Conservation (phyloP, 2,797 vertebrate genomes). For the Sardinella longiceps region DNA sequence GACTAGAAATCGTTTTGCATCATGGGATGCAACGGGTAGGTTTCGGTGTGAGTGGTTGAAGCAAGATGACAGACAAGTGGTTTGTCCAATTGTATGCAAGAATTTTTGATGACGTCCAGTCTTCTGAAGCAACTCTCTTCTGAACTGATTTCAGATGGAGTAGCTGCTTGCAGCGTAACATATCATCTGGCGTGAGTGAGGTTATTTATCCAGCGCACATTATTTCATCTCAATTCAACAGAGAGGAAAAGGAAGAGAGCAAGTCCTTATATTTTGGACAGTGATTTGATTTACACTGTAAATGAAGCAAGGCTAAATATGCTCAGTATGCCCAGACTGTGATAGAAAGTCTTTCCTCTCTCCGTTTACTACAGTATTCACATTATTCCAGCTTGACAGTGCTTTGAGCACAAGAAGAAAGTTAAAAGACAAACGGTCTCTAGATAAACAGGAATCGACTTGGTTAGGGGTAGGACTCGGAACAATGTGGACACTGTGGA, state of each 20-base stretch:
- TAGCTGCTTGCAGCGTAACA: too few relatives aligned
- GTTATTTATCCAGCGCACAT: background rate
- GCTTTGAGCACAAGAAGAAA: background rate
- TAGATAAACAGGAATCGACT: background rate
- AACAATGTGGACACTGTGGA: background rate
- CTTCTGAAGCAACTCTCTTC: too few relatives aligned
- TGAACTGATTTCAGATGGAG: too few relatives aligned
- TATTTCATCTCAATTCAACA: background rate
- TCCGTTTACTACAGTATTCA: background rate
- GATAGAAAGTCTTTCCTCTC: background rate
- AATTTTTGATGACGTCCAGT: too few relatives aligned
- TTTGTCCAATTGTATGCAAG: too few relatives aligned
- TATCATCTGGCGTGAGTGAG: too few relatives aligned
- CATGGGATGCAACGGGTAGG: too few relatives aligned
- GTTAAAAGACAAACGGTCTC: background rate
- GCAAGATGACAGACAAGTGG: too few relatives aligned
- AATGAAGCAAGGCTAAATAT: constrained; percentile 15
- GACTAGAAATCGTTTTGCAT: too few relatives aligned
- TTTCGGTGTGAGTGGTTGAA: too few relatives aligned
- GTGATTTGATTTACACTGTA: constrained; percentile 24
- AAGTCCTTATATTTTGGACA: constrained; percentile 13
- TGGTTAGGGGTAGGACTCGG: background rate
- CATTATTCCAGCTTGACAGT: background rate
- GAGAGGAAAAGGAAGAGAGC: background rate
- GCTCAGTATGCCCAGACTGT: background rate